Evolutionary conservation across 2,113 vertebrate genomes (phyloP).

Genomic region (Oryzias woworae): DNA sequence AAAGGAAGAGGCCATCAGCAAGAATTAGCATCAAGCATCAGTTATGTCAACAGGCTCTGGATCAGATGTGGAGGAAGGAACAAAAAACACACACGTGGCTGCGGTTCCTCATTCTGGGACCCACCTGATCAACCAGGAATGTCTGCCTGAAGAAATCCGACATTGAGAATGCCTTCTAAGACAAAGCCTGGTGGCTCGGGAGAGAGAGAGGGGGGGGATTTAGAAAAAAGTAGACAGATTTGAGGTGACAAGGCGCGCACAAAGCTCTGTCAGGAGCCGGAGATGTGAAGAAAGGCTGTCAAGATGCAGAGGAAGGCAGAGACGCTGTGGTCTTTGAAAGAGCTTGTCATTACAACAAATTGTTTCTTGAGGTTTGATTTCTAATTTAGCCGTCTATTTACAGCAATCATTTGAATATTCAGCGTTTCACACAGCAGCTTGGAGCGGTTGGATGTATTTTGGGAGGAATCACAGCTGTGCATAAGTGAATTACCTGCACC

Average conservation of each 20-base stretch:
- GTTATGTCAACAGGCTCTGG: constrained; percentile 34
- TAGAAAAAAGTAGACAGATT: constrained; percentile 58
- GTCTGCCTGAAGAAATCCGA: constrained; percentile 56
- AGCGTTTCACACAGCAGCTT: constrained; percentile 15
- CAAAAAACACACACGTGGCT: constrained; percentile 11
- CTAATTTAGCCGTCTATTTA: constrained; percentile 72
- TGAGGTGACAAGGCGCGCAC: constrained; percentile 68
- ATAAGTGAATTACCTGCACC: constrained; percentile 43
- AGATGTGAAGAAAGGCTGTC: constrained; percentile 74
- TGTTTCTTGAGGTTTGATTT: constrained; percentile 68
- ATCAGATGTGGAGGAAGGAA: constrained; percentile 18
- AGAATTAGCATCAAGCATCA: constrained; percentile 73
- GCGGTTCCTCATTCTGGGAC: constrained; percentile 9
- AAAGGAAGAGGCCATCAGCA: constrained; percentile 73
- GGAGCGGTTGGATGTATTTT: constrained; percentile 39
- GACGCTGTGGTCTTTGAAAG: constrained; percentile 68
- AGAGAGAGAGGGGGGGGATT: background rate
- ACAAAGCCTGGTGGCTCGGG: constrained; percentile 5
- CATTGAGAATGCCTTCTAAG: constrained; percentile 47
- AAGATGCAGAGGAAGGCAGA: constrained; percentile 52
- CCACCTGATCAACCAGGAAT: constrained; percentile 46
- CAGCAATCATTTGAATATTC: constrained; percentile 57
- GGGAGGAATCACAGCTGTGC: constrained; percentile 32
- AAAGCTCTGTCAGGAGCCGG: constrained; percentile 68
- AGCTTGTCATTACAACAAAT: constrained; percentile 73